Evolutionary conservation across 2,113 vertebrate species (phyloP).

Genomic region (Stegastes partitus): DNA sequence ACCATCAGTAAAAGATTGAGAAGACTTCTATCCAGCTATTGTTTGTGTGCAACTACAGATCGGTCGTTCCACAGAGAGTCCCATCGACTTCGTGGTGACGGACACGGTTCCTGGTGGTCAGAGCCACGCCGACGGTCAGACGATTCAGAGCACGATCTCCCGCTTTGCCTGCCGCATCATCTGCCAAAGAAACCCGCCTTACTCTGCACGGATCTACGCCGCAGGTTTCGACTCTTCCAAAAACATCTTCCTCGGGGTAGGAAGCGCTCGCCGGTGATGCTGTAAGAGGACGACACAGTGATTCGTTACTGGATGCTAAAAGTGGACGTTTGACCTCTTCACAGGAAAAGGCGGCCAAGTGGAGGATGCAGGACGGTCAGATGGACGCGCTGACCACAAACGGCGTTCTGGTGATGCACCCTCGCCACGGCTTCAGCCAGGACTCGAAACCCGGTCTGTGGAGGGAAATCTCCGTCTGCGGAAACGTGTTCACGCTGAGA

Average conservation of each 20-base stretch:
- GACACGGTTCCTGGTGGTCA: conserved; percentile 90
- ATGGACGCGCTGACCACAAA: conserved; percentile 98
- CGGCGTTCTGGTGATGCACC: conserved; percentile 95
- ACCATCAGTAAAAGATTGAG: no score
- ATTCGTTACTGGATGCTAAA: not conserved
- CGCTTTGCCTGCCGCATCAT: conserved; percentile 97
- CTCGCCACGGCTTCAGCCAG: conserved; percentile 91
- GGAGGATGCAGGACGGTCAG: conserved; percentile 92
- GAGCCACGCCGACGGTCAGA: conserved; percentile 86
- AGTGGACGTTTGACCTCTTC: not conserved
- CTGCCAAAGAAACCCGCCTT: conserved; percentile 92
- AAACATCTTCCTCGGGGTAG: conserved; percentile 97
- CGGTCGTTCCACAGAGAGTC: conserved; percentile 93
- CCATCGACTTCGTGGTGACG: conserved; percentile 96
- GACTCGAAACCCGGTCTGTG: conserved; percentile 92
- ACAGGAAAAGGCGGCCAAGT: conserved; percentile 96
- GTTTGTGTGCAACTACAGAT: conserved; percentile 81
- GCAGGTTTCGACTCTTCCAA: conserved; percentile 96
- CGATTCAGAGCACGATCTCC: conserved; percentile 95
- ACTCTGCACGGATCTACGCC: conserved; percentile 92
- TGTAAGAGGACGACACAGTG: no score
- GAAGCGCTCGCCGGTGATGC: not conserved
- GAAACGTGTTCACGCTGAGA: conserved; percentile 92
- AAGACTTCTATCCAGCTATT: no score
- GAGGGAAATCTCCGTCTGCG: conserved; percentile 97